Evolutionary conservation across 2,113 vertebrate species (phyloP).

Genomic region (Geococcyx californianus): DNA sequence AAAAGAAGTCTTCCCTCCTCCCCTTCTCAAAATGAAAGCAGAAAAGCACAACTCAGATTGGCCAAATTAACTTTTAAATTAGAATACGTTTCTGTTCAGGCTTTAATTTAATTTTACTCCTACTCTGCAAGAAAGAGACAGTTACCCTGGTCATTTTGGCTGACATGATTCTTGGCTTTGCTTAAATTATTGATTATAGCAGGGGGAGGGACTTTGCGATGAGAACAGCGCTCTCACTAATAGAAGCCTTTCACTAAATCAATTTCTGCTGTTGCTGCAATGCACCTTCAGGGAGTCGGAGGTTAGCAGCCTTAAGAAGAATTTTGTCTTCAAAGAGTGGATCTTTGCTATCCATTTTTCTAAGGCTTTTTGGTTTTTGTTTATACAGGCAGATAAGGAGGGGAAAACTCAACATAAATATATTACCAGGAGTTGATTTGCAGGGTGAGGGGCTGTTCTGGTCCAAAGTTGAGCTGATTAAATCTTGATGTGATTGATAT

Average conservation of each 20-base stretch:
- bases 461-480: slow-evolving; percentile 42
- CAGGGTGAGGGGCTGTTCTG: neutral
- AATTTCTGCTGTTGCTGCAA: slow-evolving; percentile 62
- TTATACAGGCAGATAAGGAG: neutral
- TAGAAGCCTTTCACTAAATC: slow-evolving; percentile 77
- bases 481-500: slow-evolving; percentile 23
- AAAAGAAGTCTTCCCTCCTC: neutral
- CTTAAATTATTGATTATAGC: slow-evolving; percentile 77
- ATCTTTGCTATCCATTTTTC: slow-evolving; percentile 38
- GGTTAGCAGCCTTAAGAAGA: slow-evolving; percentile 43
- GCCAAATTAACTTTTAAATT: slow-evolving; percentile 34
- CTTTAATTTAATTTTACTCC: slow-evolving; percentile 59
- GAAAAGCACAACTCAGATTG: neutral
- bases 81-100: neutral
- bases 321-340: slow-evolving; percentile 44
- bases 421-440: neutral
- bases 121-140: neutral
- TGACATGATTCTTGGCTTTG: slow-evolving; percentile 69
- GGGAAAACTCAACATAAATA: neutral
- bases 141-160: slow-evolving; percentile 66
- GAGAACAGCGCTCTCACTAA: slow-evolving; percentile 72
- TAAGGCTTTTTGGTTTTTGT: neutral
- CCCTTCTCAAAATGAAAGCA: neutral
- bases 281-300: slow-evolving; percentile 38
- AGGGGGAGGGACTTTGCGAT: slow-evolving; percentile 63